Evolutionary conservation across 2,113 vertebrate genomes (phyloP).

Genomic region (Oncorhynchus tshawytscha): DNA sequence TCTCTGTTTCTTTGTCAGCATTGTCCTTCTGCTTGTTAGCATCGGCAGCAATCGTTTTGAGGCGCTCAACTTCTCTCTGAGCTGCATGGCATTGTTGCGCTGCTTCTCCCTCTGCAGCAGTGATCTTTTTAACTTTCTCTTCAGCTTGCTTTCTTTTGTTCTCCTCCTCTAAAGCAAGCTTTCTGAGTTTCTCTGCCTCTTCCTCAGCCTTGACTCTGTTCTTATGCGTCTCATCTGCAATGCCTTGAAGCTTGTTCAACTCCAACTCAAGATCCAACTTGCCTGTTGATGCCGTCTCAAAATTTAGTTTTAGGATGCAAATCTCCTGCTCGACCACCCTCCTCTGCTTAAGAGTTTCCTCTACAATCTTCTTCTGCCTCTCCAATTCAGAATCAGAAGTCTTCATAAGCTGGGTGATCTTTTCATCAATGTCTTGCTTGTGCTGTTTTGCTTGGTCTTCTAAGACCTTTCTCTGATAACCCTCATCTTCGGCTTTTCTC

Average conservation of each 20-base stretch:
- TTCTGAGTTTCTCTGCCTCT: slow-evolving; percentile 84
- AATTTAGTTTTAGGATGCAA: slow-evolving; percentile 82
- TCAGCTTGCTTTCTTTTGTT: slow-evolving; percentile 86
- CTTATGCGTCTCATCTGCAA: slow-evolving; percentile 82
- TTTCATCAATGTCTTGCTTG: slow-evolving; percentile 91
- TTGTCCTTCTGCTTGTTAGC: slow-evolving; percentile 82
- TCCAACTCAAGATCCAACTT: slow-evolving; percentile 88
- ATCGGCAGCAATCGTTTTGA: slow-evolving; percentile 84
- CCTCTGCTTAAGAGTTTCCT: slow-evolving; percentile 88
- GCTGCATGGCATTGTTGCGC: slow-evolving; percentile 84
- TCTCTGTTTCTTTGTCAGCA: slow-evolving; percentile 83
- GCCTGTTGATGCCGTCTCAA: slow-evolving; percentile 84
- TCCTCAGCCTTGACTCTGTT: slow-evolving; percentile 85
- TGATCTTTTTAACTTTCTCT: slow-evolving; percentile 85
- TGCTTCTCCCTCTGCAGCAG: slow-evolving; percentile 86
- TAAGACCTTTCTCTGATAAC: slow-evolving; percentile 87
- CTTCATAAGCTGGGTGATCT: slow-evolving; percentile 84
- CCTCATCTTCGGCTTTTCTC: slow-evolving; percentile 90
- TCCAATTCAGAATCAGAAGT: slow-evolving; percentile 83
- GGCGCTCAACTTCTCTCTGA: slow-evolving; percentile 86
- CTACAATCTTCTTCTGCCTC: slow-evolving; percentile 85
- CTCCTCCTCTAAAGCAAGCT: slow-evolving; percentile 83
- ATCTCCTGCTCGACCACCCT: slow-evolving; percentile 93
- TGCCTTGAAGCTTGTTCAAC: slow-evolving; percentile 81
- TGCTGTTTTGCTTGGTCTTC: slow-evolving; percentile 92